Conservation (phyloP, 2,888 invertebrate genomes). For the Lasioglossum lativentre region DNA sequence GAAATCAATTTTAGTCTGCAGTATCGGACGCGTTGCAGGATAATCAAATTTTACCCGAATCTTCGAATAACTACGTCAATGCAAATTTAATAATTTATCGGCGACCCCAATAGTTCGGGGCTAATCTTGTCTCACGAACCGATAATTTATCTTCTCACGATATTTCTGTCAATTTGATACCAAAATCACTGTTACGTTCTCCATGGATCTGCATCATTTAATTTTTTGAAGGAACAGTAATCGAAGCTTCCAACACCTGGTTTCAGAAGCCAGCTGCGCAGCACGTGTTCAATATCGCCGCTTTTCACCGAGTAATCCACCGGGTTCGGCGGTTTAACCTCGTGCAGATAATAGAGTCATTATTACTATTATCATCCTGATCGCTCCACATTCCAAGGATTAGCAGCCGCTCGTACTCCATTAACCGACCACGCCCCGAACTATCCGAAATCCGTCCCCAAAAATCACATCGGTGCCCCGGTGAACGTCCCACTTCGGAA, state of each 20-base stretch:
- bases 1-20: too few relatives aligned
- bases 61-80: too few relatives aligned
- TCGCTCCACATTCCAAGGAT: conserved; percentile 10
- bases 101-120: too few relatives aligned
- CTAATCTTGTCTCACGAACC: too few relatives aligned
- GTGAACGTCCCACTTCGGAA: not conserved
- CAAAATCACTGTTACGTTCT: not conserved
- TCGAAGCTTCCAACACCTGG: not conserved
- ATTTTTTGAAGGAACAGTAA: not conserved
- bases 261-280: not conserved
- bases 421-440: not conserved
- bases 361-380: not conserved
- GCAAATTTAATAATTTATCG: too few relatives aligned
- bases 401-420: conserved; percentile 16
- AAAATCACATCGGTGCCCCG: not conserved
- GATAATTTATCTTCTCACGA: too few relatives aligned
- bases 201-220: not conserved
- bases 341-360: not conserved
- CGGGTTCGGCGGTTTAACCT: not conserved
- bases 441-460: not conserved
- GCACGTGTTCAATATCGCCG: not conserved
- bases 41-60: too few relatives aligned
- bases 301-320: not conserved
- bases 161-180: too few relatives aligned
- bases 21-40: too few relatives aligned